Percentiles rank a stretch among this genome's conserved stretches.
Conservation (phyloP, 2,797 vertebrate genomes). For the Malacoraja senta region DNA sequence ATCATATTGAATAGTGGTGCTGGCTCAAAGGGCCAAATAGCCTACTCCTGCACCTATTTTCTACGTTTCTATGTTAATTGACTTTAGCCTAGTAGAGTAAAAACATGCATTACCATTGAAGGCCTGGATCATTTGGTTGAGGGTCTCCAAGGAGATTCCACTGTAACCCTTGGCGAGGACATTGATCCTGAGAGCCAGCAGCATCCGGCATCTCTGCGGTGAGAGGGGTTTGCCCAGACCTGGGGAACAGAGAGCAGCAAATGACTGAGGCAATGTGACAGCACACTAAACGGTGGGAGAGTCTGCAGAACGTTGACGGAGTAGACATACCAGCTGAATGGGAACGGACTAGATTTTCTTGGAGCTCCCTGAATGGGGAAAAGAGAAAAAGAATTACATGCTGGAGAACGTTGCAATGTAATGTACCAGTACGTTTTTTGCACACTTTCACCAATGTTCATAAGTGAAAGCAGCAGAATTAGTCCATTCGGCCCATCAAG, state of each 20-base stretch:
- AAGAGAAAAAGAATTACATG: constrained; percentile 35
- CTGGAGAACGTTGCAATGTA: background rate
- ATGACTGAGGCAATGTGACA: background rate
- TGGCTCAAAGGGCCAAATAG: too few species aligned
- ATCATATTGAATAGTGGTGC: too few species aligned
- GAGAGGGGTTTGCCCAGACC: constrained; percentile 87
- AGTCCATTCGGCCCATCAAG: too few species aligned
- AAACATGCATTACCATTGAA: constrained; percentile 75
- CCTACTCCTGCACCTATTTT: too few species aligned
- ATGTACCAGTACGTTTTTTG: too few species aligned
- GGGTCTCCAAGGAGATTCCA: constrained; percentile 85
- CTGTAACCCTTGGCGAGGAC: constrained; percentile 94
- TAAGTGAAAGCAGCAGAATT: too few species aligned
- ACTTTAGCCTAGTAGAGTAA: background rate
- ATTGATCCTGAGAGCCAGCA: constrained; percentile 90
- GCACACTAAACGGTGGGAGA: background rate
- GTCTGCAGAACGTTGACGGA: background rate
- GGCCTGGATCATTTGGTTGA: constrained; percentile 77
- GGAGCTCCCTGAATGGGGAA: constrained; percentile 72
- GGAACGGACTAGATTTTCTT: constrained; percentile 89
- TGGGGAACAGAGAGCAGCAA: constrained; percentile 44
- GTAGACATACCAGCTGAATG: constrained; percentile 80
- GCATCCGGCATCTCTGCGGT: constrained; percentile 91
- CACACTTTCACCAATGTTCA: too few species aligned
- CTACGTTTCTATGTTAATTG: too few species aligned